Conservation (phyloP, 2,113 vertebrate genomes). For the Alouatta palliata region DNA sequence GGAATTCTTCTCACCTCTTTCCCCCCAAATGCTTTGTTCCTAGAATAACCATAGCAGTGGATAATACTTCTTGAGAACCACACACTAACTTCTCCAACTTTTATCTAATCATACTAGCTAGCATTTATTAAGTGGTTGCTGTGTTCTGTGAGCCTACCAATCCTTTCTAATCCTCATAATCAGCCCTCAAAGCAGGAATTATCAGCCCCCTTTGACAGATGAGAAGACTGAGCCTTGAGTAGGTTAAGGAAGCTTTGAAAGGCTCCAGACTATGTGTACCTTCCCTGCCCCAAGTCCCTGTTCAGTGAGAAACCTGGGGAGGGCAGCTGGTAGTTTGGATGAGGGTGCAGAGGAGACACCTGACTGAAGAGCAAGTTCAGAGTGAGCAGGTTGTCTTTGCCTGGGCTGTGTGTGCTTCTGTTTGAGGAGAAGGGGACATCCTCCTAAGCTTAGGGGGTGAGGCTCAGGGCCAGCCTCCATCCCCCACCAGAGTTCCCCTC, state of each 20-base stretch:
- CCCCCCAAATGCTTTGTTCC: background rate
- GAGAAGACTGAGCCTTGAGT: background rate
- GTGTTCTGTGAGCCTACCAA: background rate
- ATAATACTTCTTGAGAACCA: background rate
- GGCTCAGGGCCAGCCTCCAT: background rate
- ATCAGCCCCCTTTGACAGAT: background rate
- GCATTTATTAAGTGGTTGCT: background rate
- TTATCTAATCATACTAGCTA: background rate
- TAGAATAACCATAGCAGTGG: background rate
- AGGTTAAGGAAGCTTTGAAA: background rate
- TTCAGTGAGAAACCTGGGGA: background rate
- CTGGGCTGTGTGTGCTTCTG: background rate
- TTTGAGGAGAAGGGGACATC: too few relatives aligned
- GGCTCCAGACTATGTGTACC: background rate
- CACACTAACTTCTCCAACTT: background rate
- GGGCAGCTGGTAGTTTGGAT: too few relatives aligned
- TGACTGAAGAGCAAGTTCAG: accelerated
- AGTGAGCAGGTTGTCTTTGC: background rate
- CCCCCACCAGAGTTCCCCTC: too few relatives aligned
- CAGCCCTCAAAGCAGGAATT: background rate
- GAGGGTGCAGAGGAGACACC: background rate
- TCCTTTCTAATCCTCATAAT: background rate
- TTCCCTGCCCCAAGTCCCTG: background rate
- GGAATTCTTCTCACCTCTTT: background rate
- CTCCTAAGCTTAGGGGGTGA: background rate